Evolutionary conservation across 2,797 vertebrate species (phyloP).

Genomic region (Gephyroberyx darwinii): DNA sequence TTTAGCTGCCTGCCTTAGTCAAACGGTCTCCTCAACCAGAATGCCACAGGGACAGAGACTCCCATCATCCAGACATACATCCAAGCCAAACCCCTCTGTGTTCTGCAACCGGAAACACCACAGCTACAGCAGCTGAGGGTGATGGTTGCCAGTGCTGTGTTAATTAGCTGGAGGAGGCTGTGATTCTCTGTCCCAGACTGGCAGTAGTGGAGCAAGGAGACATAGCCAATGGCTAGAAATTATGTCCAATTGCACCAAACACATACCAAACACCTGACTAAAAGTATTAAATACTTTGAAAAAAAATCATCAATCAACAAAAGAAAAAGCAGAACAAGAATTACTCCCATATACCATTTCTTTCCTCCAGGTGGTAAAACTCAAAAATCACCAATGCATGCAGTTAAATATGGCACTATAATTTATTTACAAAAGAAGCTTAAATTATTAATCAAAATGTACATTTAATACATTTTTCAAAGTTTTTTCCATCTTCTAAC

Average conservation of each 20-base stretch:
- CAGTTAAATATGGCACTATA: constrained; percentile 75
- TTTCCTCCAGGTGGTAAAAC: constrained; percentile 58
- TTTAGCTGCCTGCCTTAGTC: constrained; percentile 91
- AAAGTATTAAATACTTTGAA: constrained; percentile 47
- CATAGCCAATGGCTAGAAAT: constrained; percentile 69
- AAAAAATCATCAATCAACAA: constrained; percentile 41
- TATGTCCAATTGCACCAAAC: constrained; percentile 63
- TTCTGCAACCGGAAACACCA: constrained; percentile 61
- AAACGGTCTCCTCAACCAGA: constrained; percentile 81
- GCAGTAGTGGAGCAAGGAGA: constrained; percentile 80
- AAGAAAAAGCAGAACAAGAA: constrained; percentile 48
- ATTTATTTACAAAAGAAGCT: constrained; percentile 78
- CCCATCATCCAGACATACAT: constrained; percentile 58
- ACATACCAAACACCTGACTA: constrained; percentile 65
- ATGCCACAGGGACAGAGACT: constrained; percentile 80
- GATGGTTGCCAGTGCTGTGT: constrained; percentile 34
- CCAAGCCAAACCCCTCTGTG: constrained; percentile 55
- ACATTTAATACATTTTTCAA: constrained; percentile 78
- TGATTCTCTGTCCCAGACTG: constrained; percentile 78
- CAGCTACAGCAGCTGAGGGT: constrained; percentile 62
- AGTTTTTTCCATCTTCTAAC: constrained; percentile 65
- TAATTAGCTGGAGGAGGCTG: constrained; percentile 53
- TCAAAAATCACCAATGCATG: constrained; percentile 69
- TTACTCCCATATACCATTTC: constrained; percentile 47
- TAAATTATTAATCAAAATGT: constrained; percentile 81